A percentile compares a stretch with the other conserved stretches of the same genome.
These are phyloP conservation scores for Wiebesia pumilae DNA, from an alignment of 1,140 invertebrate genomes.

Conservation along the genomic window DNA sequence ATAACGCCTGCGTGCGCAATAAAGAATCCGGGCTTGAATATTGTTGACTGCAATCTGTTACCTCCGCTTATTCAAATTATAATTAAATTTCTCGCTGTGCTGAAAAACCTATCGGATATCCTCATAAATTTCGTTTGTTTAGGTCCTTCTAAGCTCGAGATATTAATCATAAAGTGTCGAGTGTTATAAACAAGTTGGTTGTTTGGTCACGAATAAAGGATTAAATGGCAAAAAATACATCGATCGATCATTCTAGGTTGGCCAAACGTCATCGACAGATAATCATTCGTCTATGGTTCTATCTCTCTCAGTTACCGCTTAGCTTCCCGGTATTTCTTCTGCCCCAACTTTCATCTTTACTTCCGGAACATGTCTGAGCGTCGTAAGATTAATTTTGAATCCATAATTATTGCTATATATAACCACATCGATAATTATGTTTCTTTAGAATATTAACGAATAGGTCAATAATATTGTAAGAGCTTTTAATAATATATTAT, in stretches of 20 bases:
- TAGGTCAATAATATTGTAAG: no score
- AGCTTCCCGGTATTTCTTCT: background rate
- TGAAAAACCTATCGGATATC: slow-evolving; percentile 31
- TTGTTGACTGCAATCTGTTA: slow-evolving; percentile 28
- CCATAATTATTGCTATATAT: background rate
- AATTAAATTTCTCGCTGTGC: slow-evolving; percentile 23
- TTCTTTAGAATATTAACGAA: background rate
- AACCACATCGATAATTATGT: background rate
- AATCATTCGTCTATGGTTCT: background rate
- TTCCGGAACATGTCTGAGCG: background rate
- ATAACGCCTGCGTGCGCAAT: slow-evolving; percentile 18
- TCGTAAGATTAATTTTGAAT: background rate
- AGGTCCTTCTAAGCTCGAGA: background rate
- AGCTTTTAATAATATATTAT: no score
- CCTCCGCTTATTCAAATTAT: slow-evolving; percentile 26
- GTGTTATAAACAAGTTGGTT: slow-evolving; percentile 30
- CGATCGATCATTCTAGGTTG: slow-evolving; percentile 39
- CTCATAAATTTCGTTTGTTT: slow-evolving; percentile 46
- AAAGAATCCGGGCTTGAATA: slow-evolving; percentile 14
- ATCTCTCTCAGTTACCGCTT: background rate
- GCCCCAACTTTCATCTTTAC: background rate
- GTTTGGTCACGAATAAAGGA: slow-evolving; percentile 12
- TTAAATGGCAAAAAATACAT: slow-evolving; percentile 8
- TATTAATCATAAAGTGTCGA: slow-evolving; percentile 39
- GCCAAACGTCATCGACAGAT: slow-evolving; percentile 23